Conservation (phyloP, 2,797 vertebrate species). For the Morelia viridis region DNA sequence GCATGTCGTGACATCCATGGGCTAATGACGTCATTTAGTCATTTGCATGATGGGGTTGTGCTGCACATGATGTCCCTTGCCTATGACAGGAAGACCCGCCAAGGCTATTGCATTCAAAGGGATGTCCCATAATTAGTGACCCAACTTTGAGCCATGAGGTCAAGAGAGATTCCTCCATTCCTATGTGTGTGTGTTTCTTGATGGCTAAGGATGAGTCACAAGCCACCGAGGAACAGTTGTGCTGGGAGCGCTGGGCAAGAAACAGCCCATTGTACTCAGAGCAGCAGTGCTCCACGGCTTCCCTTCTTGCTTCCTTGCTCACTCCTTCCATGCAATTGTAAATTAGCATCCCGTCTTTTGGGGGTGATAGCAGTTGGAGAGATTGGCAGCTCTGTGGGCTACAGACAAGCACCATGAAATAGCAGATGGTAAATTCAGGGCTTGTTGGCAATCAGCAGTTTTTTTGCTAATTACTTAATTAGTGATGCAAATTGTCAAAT, state of each 20-base stretch:
- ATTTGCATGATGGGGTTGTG: background rate
- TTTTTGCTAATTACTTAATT: constrained; percentile 98
- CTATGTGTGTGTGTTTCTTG: constrained; percentile 47
- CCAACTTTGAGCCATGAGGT: constrained; percentile 32
- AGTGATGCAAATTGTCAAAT: constrained; percentile 99
- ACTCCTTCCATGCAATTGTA: constrained; percentile 85
- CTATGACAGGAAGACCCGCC: constrained; percentile 37
- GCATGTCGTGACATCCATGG: background rate
- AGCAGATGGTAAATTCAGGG: constrained; percentile 97
- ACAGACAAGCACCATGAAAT: constrained; percentile 83
- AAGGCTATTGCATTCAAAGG: constrained; percentile 55
- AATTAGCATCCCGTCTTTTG: constrained; percentile 85
- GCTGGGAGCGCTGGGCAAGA: constrained; percentile 64
- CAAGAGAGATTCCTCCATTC: constrained; percentile 54
- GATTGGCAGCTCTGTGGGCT: constrained; percentile 77
- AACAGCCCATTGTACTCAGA: constrained; percentile 72
- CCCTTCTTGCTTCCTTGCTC: constrained; percentile 71
- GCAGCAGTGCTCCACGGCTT: constrained; percentile 68
- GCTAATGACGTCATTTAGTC: background rate
- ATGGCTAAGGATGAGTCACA: constrained; percentile 50
- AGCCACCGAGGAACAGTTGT: constrained; percentile 47
- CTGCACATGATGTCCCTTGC: background rate
- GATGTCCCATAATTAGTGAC: constrained; percentile 41
- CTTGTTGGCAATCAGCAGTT: constrained; percentile 93
- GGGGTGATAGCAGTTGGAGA: constrained; percentile 84